Evolutionary conservation across 2,113 vertebrate species (phyloP).

Genomic region (Pituophis catenifer): DNA sequence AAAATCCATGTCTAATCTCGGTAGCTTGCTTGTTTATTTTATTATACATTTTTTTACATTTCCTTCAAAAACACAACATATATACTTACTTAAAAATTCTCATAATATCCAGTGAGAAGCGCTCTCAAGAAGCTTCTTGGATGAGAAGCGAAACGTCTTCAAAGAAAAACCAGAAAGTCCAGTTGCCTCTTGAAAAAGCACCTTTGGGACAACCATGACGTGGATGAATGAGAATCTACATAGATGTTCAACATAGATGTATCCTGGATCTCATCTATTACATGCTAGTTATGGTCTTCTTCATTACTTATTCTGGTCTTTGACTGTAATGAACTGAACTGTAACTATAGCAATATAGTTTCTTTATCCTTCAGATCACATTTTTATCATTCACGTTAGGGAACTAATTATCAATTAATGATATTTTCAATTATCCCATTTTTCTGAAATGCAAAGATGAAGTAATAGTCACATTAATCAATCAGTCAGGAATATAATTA

Average conservation of each 20-base stretch:
- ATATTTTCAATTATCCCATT: constrained; percentile 50
- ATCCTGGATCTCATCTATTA: background rate
- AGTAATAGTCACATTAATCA: constrained; percentile 56
- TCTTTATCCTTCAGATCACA: constrained; percentile 34
- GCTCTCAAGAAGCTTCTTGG: no score
- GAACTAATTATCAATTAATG: background rate
- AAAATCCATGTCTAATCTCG: background rate
- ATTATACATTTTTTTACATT: background rate
- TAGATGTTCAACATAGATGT: background rate
- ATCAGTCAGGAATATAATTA: constrained; percentile 58
- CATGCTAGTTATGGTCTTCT: background rate
- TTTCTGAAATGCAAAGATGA: constrained; percentile 65
- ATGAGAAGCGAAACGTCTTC: no score
- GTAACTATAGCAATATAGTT: constrained; percentile 27
- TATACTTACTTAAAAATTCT: background rate
- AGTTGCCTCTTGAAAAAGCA: no score
- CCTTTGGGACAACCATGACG: no score
- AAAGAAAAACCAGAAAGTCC: no score
- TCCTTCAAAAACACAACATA: background rate
- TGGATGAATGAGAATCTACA: no score
- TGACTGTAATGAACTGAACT: background rate
- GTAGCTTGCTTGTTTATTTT: constrained; percentile 17
- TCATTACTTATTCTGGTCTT: background rate
- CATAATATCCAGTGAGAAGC: background rate
- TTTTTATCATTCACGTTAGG: background rate